Evolutionary conservation across 2,113 vertebrate genomes (phyloP), one percentile per base, ranked within the genome.

Genomic region (Melanostigma gelatinosum): DNA sequence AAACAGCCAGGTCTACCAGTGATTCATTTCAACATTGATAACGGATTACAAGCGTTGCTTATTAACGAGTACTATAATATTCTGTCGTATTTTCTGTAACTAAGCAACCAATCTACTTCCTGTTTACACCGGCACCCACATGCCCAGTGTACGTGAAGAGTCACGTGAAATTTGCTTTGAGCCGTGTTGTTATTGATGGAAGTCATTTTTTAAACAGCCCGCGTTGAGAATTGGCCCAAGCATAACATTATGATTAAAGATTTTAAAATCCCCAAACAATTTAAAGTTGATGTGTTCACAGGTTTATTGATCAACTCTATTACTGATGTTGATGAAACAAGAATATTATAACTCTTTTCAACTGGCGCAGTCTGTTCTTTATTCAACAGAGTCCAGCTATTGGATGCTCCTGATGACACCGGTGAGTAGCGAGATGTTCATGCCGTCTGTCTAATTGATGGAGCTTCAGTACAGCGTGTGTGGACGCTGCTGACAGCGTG

Each of bases 401-500:
- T 72, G 1, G 16, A 40, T 7, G 13, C 13, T 13, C 46, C 60
- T 38, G 13, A 58, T n/a, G 22, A 32, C 55, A 24, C 52, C 8
- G 2, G 29, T 10, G 58, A 63, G 62, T 4, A 27, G 62, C 18
- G 32, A 27, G 24, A 22, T 34, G 58, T 77, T 48, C 18, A 18
- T 64, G 8, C 27, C 8, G 46, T 58, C 70, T 70, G 20, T 64
- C 11, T 75, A 20, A 74, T 70, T 54, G 3, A 32, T 54, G 29
- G 20, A 38, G 63, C 34, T 52, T 84, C 48, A 64, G 54, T 61
- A 2, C 32, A 24, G 54, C 8, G 38, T 38, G 29, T 57, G 38
- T 64, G 55, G 34, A 62, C 0, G 46, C 54, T 60, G 50, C 66
- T 55, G 77, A 85, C 60, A 36, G 52, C 15, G 12, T 27, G 62